Percentiles rank a stretch among this genome's conserved stretches.
phyloP scores from a whole-genome alignment of 2,797 vertebrate genomes.

The Micrastur ruficollis region DNA sequence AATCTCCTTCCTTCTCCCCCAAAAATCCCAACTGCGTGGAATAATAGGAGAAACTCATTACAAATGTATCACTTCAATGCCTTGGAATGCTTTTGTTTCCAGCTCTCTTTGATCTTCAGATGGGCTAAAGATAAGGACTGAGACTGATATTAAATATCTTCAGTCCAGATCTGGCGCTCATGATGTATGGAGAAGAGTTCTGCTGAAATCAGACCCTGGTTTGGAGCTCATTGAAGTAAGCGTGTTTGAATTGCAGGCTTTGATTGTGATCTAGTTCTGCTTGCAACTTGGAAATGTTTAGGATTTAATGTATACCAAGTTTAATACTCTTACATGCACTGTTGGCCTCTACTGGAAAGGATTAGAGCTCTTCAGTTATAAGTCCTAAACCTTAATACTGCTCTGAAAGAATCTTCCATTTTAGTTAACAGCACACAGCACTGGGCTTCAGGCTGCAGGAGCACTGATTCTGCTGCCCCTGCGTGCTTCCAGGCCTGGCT shows the following conservation, averaged over 20 bases:
- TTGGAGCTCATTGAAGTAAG: not conserved
- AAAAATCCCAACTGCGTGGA: not conserved
- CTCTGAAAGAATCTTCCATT: constrained; percentile 2
- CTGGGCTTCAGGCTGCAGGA: not conserved
- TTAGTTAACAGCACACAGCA: not conserved
- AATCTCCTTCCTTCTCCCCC: not conserved
- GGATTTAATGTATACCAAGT: constrained; percentile 15
- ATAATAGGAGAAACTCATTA: constrained; percentile 15
- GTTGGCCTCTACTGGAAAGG: constrained; percentile 20
- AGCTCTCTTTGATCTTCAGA: constrained; percentile 37
- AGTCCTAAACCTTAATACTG: not conserved
- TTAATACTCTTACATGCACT: constrained; percentile 43
- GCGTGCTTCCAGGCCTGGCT: not conserved
- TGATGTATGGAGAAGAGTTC: not conserved
- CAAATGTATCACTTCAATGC: constrained; percentile 1
- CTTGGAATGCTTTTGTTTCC: constrained; percentile 29
- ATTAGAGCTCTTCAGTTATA: constrained; percentile 16
- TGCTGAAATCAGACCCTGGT: not conserved
- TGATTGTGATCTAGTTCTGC: constrained; percentile 34
- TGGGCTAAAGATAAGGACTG: not conserved
- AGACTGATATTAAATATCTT: not conserved
- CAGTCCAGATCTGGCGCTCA: not conserved
- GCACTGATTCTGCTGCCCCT: not conserved
- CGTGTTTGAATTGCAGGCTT: not conserved
- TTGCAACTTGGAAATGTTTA: constrained; percentile 32